These are phyloP conservation scores for Leucoma salicis DNA, from an alignment of 2,888 invertebrate species.

Conservation along the genomic window DNA sequence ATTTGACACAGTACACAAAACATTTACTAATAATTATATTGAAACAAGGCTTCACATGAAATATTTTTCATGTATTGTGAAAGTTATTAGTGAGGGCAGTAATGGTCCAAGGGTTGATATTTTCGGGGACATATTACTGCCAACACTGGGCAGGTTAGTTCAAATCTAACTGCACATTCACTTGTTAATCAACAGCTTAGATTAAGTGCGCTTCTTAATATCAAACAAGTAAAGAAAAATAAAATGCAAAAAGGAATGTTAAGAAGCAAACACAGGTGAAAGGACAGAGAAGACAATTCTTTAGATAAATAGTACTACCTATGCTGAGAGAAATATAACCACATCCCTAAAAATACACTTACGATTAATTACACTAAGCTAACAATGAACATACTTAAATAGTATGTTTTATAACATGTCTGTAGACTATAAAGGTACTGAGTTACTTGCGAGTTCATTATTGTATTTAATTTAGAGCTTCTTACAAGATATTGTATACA, in stretches of 20 bases:
- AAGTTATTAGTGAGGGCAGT: constrained; percentile 15
- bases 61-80: constrained; percentile 28
- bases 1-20: constrained; percentile 28
- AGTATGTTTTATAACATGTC: constrained; percentile 63
- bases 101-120: neutral
- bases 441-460: constrained; percentile 68
- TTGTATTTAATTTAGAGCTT: constrained; percentile 54
- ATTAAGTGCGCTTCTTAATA: constrained; percentile 44
- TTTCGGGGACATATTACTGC: neutral
- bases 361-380: constrained; percentile 76
- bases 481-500: constrained; percentile 45
- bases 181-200: constrained; percentile 37
- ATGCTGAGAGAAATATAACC: constrained; percentile 61
- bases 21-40: constrained; percentile 30
- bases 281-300: constrained; percentile 57
- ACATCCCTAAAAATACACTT: constrained; percentile 75
- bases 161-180: constrained; percentile 37
- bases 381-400: constrained; percentile 70
- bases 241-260: constrained; percentile 70
- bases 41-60: constrained; percentile 38
- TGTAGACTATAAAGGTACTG: constrained; percentile 67
- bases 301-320: constrained; percentile 49
- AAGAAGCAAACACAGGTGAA: constrained; percentile 68
- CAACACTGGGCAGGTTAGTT: constrained; percentile 31
- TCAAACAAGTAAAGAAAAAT: constrained; percentile 43